Conservation (phyloP, 2,797 vertebrate species). For the Oophaga sylvatica region DNA sequence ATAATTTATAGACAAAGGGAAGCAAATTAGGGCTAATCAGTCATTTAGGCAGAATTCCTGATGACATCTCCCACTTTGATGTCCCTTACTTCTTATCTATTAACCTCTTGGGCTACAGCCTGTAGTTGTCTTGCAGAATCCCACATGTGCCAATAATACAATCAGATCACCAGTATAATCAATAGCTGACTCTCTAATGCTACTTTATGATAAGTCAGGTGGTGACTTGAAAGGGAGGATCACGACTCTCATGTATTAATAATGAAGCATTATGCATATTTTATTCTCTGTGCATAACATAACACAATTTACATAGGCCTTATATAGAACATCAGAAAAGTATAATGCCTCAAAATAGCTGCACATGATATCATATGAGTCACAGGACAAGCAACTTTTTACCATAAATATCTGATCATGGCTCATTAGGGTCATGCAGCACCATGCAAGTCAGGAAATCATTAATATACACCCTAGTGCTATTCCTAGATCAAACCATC, state of each 20-base stretch:
- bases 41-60: slow-evolving; percentile 12
- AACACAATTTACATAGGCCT: not conserved
- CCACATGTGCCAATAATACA: not conserved
- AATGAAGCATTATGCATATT: not conserved
- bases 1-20: slow-evolving; percentile 20
- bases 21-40: slow-evolving; percentile 15
- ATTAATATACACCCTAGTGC: not conserved
- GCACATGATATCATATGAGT: not conserved
- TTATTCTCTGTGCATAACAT: not conserved
- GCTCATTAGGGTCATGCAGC: slow-evolving; percentile 2
- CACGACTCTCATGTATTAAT: not conserved
- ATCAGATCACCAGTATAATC: not conserved
- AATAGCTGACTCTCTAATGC: not conserved
- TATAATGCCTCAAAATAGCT: not conserved
- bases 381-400: slow-evolving; percentile 30
- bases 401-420: not conserved
- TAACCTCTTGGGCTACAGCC: not conserved
- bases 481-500: not conserved
- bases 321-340: not conserved
- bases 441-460: not conserved
- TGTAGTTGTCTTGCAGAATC: not conserved
- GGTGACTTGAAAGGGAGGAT: not conserved
- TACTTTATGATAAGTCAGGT: slow-evolving; percentile 7
- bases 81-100: slow-evolving; percentile 19
- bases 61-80: not conserved